Conservation (phyloP, 53 echinoderm and acorn worm species). For the Echinometra lucunter region DNA sequence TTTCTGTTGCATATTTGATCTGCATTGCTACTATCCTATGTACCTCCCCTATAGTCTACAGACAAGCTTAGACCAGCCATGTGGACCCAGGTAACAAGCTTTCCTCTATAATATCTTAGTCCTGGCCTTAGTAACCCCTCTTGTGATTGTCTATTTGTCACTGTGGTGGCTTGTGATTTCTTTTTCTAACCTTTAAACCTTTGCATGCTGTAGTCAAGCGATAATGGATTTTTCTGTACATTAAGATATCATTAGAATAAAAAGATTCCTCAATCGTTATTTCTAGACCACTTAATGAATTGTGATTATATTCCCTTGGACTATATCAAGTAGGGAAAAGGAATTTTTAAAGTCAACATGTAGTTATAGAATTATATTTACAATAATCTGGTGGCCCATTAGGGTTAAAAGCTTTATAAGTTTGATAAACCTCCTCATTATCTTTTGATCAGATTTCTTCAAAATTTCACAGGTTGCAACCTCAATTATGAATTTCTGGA, state of each 20-base stretch:
- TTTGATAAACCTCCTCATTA: too few relatives aligned
- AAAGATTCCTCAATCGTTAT: background rate
- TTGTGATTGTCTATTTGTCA: background rate
- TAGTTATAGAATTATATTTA: too few relatives aligned
- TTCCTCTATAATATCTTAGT: background rate
- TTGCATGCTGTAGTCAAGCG: background rate
- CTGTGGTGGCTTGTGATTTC: background rate
- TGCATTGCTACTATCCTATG: background rate
- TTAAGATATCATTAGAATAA: background rate
- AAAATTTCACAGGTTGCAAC: too few relatives aligned
- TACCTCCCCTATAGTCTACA: slow-evolving; percentile 50
- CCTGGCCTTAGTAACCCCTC: background rate
- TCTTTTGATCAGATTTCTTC: too few relatives aligned
- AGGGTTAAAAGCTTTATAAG: too few relatives aligned
- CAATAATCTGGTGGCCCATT: too few relatives aligned
- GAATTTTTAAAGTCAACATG: too few relatives aligned
- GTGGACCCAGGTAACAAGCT: slow-evolving; percentile 91
- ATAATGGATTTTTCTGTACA: too few relatives aligned
- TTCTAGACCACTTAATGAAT: too few relatives aligned
- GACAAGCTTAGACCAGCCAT: slow-evolving; percentile 78
- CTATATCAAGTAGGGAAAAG: too few relatives aligned
- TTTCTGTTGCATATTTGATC: slow-evolving; percentile 7
- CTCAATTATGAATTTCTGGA: too few relatives aligned
- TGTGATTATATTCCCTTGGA: too few relatives aligned
- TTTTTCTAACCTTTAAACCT: background rate